These are phyloP conservation scores for Tenthredo mesomela DNA, from an alignment of 2,888 invertebrate genomes.

Conservation along the genomic window DNA sequence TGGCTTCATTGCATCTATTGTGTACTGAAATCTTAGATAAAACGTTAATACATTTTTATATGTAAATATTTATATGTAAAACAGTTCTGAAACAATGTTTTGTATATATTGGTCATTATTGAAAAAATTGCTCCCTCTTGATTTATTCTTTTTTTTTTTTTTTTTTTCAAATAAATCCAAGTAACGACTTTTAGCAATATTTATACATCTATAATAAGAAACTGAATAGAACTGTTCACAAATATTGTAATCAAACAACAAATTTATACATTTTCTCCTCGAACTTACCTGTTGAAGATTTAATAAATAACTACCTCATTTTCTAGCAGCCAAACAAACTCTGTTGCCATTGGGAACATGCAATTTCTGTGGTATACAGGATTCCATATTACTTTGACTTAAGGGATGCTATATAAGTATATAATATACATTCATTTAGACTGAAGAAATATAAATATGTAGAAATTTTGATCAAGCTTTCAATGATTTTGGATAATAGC, in stretches of 20 bases:
- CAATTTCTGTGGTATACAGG: background rate
- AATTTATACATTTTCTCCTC: background rate
- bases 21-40: background rate
- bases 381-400: background rate
- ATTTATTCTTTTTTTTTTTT: background rate
- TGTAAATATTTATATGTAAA: background rate
- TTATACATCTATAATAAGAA: background rate
- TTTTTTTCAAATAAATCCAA: background rate
- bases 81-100: background rate
- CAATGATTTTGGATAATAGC: background rate
- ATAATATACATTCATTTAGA: background rate
- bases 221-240: background rate
- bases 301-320: background rate
- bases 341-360: slow-evolving; percentile 36
- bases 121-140: background rate
- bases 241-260: background rate
- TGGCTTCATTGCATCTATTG: background rate
- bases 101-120: background rate
- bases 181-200: background rate
- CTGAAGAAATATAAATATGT: background rate
- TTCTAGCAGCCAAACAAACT: slow-evolving; percentile 31
- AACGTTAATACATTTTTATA: background rate
- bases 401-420: background rate
- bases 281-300: slow-evolving; percentile 19
- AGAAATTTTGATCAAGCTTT: background rate